Conservation (phyloP, 2,797 vertebrate species). For the Oreochromis mossambicus region DNA sequence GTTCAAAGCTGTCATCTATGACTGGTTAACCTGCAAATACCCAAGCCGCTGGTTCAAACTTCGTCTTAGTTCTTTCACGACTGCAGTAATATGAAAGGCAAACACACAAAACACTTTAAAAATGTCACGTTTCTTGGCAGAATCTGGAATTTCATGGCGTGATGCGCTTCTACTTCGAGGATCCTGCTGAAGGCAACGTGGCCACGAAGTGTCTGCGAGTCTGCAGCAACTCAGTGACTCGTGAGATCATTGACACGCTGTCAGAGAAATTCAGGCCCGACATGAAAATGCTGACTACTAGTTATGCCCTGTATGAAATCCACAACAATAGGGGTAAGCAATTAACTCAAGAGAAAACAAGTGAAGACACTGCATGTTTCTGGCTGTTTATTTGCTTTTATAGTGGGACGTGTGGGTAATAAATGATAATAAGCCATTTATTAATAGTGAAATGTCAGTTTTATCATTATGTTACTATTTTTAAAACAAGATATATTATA, state of each 20-base stretch:
- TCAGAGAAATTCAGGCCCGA: conserved; percentile 91
- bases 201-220: conserved; percentile 91
- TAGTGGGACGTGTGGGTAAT: background rate
- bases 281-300: conserved; percentile 83
- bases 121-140: conserved; percentile 58
- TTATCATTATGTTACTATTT: background rate
- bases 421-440: background rate
- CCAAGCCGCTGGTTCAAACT: rapidly evolving
- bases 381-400: background rate
- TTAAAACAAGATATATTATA: background rate
- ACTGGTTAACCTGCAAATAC: background rate
- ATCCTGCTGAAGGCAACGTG: conserved; percentile 82
- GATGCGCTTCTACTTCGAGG: conserved; percentile 92
- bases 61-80: rapidly evolving
- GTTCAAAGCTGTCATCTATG: background rate
- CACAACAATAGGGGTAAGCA: conserved; percentile 81
- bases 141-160: conserved; percentile 90
- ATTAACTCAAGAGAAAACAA: background rate
- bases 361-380: background rate
- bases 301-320: conserved; percentile 86
- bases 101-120: background rate
- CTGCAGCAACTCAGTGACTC: conserved; percentile 81
- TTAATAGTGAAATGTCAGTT: background rate
- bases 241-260: conserved; percentile 83
- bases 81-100: background rate